Base-by-base conservation (phyloP, 2,888 invertebrate genomes). In the Zhuqinia jingwanae region DNA sequence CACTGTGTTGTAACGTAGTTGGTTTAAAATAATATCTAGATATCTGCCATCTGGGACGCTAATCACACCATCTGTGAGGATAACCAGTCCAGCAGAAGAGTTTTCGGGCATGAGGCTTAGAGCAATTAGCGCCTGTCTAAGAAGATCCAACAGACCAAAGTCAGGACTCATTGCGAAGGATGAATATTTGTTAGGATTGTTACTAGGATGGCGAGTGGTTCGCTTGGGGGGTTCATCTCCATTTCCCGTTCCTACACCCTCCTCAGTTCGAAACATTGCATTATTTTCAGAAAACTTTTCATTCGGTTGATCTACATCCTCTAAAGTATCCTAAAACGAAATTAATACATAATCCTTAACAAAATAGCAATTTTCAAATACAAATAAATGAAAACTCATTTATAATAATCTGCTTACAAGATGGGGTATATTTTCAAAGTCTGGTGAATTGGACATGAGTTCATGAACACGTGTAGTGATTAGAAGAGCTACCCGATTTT, bases 41-140 rank as follows among this genome's bases (percentile, higher is more conserved):
- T 95, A 94, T 90, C 94, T 94, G n/a, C 95, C 94, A 92, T 96
- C 96, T 2, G 96, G 95, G 89, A 95, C 94, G 53, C 93, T 93
- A 25, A 95, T 94, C 88, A 96, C 95, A 13, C 96, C 96, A 92
- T 96, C 96, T 1, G 96, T 95, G 90, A 95, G 93, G 88, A 95
- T 94, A 89, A 96, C 94, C 92, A 96, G 94, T 92, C 95, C 95
- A 91, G 95, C 95, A 92, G 95, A 94, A 90, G 95, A 95, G 92
- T 95, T 95, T 92, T 95, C 95, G 15, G 96, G 96, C 87, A 96
- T 93, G 80, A 96, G 93, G 84, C 96, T 95, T 78, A 96, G 93
- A 3, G 96, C 95, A 87, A 96, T 93, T 93, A 96, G 95, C 27
- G 96, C 96, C 92, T 95, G 95, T 88, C 96, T 93, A 50, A 96